Percentiles rank a stretch among this genome's conserved stretches.
These are phyloP conservation scores for Reticulitermes speratus DNA, from an alignment of 1,140 invertebrate species.

Conservation along the genomic window DNA sequence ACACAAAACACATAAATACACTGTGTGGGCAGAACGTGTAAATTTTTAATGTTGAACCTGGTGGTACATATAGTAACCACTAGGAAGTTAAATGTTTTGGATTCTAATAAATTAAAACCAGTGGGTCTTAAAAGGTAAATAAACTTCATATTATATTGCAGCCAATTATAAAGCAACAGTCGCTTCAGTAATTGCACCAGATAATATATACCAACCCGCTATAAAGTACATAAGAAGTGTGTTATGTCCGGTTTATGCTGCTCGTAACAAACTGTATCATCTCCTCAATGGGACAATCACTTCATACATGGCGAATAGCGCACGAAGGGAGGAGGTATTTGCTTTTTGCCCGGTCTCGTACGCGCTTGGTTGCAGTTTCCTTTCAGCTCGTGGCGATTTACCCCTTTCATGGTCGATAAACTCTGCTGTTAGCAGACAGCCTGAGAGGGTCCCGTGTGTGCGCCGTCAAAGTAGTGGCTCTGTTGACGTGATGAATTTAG, in stretches of 20 bases:
- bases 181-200: neutral
- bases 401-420: conserved; percentile 18
- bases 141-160: neutral
- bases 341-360: neutral
- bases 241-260: neutral
- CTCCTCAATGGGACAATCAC: neutral
- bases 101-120: no score
- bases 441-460: neutral
- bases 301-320: neutral
- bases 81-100: no score
- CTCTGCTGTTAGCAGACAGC: neutral
- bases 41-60: no score
- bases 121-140: neutral
- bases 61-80: no score
- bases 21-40: no score
- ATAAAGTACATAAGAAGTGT: neutral
- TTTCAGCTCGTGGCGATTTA: neutral
- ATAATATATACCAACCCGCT: neutral
- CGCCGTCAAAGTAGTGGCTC: neutral
- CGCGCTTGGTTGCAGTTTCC: neutral
- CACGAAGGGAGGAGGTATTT: neutral
- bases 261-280: neutral
- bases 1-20: no score
- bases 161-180: neutral
- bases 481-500: neutral